Percentiles rank a stretch among this genome's conserved stretches.
Evolutionary conservation across 2,888 invertebrate species (phyloP).

Genomic region (Drosophila helvetica): DNA sequence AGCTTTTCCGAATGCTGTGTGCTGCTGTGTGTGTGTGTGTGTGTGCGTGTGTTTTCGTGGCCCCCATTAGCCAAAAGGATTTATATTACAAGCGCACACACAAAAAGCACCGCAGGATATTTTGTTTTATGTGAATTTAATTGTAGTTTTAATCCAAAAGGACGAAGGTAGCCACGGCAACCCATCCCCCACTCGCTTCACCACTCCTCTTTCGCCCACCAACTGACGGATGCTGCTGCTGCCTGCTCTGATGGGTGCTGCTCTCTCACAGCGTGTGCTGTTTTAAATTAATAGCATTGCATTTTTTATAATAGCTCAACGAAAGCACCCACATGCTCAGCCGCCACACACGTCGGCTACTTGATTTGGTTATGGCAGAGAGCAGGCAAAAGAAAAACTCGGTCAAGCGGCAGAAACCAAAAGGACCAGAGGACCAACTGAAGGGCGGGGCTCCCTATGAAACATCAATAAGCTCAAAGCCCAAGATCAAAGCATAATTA

Average conservation of each 20-base stretch:
- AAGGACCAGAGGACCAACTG: conserved; percentile 2
- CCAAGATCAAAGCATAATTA: conserved; percentile 43
- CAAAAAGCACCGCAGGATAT: conserved; percentile 78
- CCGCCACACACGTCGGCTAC: background rate
- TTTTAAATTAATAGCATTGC: conserved; percentile 55
- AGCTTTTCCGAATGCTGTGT: conserved; percentile 61
- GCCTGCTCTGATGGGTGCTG: background rate
- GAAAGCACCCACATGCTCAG: background rate
- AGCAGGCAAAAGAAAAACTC: conserved; percentile 38
- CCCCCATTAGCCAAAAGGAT: conserved; percentile 75
- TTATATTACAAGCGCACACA: conserved; percentile 73
- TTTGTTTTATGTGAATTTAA: conserved; percentile 80
- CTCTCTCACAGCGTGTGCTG: conserved; percentile 28
- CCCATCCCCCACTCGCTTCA: background rate
- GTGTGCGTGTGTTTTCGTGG: conserved; percentile 36
- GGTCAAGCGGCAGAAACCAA: conserved; percentile 40
- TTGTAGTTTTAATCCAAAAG: conserved; percentile 76
- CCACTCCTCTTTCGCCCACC: background rate
- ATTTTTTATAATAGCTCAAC: conserved; percentile 53
- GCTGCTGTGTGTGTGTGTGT: conserved; percentile 10
- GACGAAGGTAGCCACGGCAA: conserved; percentile 32
- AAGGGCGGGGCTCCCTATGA: background rate
- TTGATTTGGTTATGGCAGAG: conserved; percentile 18
- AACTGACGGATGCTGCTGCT: background rate
- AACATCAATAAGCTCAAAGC: conserved; percentile 34